phyloP scores from a whole-genome alignment of 2,888 invertebrate species.

The Acanthopleura granulata region DNA sequence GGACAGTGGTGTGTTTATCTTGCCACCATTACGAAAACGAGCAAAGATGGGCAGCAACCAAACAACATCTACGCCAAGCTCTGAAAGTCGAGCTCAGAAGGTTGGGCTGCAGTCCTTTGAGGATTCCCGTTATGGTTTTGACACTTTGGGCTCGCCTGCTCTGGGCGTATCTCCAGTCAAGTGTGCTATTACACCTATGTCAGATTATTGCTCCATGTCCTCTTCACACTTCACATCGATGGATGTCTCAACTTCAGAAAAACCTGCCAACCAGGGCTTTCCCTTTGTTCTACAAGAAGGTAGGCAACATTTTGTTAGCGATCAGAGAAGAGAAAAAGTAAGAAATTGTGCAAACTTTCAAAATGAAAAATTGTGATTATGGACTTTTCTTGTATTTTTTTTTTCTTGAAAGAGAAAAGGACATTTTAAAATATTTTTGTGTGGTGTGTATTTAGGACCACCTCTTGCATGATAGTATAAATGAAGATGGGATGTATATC shows the following conservation, averaged over 20 bases:
- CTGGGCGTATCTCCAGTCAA: conserved; percentile 19
- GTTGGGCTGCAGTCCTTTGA: background rate
- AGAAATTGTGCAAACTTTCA: too few species aligned
- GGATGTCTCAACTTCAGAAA: background rate
- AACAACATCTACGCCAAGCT: conserved; percentile 26
- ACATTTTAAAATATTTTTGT: too few species aligned
- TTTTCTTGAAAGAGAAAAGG: too few species aligned
- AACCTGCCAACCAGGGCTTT: too few species aligned
- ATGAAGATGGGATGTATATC: too few species aligned
- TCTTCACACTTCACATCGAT: conserved; percentile 9
- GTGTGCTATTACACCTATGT: conserved; percentile 18
- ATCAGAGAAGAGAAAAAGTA: too few species aligned
- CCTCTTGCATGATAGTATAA: too few species aligned
- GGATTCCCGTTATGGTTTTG: conserved; percentile 20
- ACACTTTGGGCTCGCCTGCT: conserved; percentile 13
- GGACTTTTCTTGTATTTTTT: too few species aligned
- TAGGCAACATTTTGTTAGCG: too few species aligned
- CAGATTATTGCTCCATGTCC: conserved; percentile 25
- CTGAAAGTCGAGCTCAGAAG: background rate
- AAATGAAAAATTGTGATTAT: too few species aligned
- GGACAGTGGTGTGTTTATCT: conserved; percentile 28
- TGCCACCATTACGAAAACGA: conserved; percentile 22
- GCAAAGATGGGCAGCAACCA: conserved; percentile 15
- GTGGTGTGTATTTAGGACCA: too few species aligned
- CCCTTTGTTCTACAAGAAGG: too few species aligned